Percentiles rank a stretch among this genome's conserved stretches.
These are phyloP conservation scores for silkworm (Bombyx mori) DNA, from an alignment of 1,140 invertebrate genomes.

Conservation along the genomic window DNA sequence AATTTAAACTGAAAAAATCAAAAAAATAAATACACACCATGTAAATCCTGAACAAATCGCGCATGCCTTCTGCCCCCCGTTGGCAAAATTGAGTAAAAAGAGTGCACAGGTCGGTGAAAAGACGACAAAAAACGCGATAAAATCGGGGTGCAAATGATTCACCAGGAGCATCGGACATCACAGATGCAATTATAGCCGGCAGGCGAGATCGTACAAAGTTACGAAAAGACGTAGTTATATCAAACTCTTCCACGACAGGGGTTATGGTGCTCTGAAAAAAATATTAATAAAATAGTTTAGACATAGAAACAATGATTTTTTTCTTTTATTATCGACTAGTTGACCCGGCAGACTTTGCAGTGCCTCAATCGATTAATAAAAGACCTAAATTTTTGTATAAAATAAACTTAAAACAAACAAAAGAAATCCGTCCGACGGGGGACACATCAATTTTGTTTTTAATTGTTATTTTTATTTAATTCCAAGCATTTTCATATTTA, in stretches of 20 bases:
- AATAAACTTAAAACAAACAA: no score
- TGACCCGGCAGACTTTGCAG: no score
- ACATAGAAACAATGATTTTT: no score
- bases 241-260: conserved; percentile 20
- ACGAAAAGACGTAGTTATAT: conserved; percentile 28
- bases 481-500: no score
- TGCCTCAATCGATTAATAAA: no score
- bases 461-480: no score
- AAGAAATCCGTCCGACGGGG: no score
- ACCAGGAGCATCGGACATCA: conserved; percentile 14
- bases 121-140: conserved; percentile 23
- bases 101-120: conserved; percentile 35
- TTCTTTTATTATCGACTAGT: no score
- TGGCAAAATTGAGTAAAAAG: conserved; percentile 27
- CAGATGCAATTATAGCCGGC: conserved; percentile 20
- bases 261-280: conserved; percentile 19
- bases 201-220: conserved; percentile 21
- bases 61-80: conserved; percentile 18
- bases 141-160: conserved; percentile 24
- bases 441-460: no score
- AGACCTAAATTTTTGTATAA: no score
- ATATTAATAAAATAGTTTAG: background rate
- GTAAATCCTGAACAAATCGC: conserved; percentile 18
- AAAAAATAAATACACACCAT: conserved; percentile 22
- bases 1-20: background rate